Base-by-base conservation (phyloP, 2,888 invertebrate species). In the Parasteatoda lunata region DNA sequence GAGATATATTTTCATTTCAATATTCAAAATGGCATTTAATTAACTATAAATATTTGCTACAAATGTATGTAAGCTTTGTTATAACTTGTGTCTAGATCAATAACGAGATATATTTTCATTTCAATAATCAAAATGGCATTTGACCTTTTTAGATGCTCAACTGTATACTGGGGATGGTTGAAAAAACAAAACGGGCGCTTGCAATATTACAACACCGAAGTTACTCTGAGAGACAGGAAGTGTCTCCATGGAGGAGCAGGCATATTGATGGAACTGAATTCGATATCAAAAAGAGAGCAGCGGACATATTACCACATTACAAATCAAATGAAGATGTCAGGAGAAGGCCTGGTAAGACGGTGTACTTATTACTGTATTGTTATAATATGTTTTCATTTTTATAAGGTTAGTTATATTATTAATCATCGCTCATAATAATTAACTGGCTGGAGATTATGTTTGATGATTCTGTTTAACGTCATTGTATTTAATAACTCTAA, bases 111-210 rank as follows among this genome's bases (percentile, higher is more conserved):
- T 30, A 30, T 30, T 30, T 30, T 30, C 30, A 30, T 30, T 30
- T 30, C 30, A 30, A 30, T 30, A 30, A 30, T 30, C 30, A 30
- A 30, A 30, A 30, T 54, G 13, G 8, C 54, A 13, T 30, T 66
- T n/a, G 11, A 48, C 30, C 91, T 91, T n/a, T 89, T 15, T 91
- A 93, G 93, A 98, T 98, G 98, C 94, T 98, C 69, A 97, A 97
- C 92, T 98, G 97, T 92, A 97, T 98, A 90, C 94, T 97, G 89
- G 97, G 97, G 77, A 98, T 98, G 97, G 97, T 97, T 87, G 97
- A 97, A 92, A 97, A 97, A 92, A 97, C 97, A 0, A 97, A 97
- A 91, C 93, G 97, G n/a, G 98, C 98, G 3, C 93, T 98, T 79
- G 95, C 96, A 0, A 97, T 97, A 89, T 92, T 98, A 64, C 98